Evolutionary conservation across 2,113 vertebrate species (phyloP).

Genomic region (Dromiciops gliroides): DNA sequence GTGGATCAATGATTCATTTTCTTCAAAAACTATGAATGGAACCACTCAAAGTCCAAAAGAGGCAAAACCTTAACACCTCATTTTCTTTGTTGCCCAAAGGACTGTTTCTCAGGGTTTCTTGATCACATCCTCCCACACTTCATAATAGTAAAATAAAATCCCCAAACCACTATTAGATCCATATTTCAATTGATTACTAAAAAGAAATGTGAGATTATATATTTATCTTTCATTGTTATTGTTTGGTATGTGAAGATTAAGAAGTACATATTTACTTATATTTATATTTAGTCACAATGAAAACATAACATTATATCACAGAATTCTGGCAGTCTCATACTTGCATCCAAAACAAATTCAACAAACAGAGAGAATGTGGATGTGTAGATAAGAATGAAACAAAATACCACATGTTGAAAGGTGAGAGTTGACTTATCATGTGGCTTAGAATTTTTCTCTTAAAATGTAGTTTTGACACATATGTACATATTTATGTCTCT

Average conservation of each 20-base stretch:
- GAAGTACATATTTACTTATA: constrained; percentile 25
- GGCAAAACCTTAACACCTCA: background rate
- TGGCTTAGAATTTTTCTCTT: constrained; percentile 9
- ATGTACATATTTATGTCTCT: accelerated
- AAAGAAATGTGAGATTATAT: constrained; percentile 11
- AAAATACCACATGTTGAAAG: background rate
- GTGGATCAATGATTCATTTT: background rate
- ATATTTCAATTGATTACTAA: background rate
- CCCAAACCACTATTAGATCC: background rate
- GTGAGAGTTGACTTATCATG: background rate
- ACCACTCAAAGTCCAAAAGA: background rate
- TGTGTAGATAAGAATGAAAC: background rate
- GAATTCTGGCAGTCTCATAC: background rate
- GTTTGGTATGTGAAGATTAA: background rate
- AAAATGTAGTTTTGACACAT: background rate
- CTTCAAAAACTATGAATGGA: background rate
- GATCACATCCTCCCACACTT: background rate
- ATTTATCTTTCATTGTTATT: background rate
- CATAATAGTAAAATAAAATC: background rate
- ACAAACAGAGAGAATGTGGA: constrained; percentile 23
- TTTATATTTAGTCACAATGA: constrained; percentile 15
- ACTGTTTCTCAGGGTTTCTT: background rate
- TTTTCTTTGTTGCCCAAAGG: background rate
- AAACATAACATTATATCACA: constrained; percentile 33
- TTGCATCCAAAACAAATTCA: constrained; percentile 34